Percentiles rank a stretch among this genome's conserved stretches.
phyloP scores from a whole-genome alignment of 2,113 vertebrate species.

The Cranoglanis bouderius region DNA sequence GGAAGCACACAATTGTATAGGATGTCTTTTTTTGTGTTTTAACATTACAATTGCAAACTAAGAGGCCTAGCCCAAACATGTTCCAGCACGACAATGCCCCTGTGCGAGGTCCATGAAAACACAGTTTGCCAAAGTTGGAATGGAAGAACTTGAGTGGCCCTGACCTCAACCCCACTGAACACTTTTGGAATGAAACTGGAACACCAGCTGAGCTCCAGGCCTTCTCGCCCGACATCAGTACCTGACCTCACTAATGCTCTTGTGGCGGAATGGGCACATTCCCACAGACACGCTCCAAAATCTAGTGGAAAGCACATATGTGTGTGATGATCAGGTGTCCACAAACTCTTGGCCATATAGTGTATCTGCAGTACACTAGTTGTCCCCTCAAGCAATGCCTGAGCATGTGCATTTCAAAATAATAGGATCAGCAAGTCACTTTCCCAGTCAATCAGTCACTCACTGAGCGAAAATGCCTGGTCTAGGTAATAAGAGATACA shows the following conservation, averaged over 20 bases:
- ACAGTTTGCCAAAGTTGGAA: not conserved
- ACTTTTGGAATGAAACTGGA: not conserved
- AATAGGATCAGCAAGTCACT: not conserved
- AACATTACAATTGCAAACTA: not conserved
- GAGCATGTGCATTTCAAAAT: not conserved
- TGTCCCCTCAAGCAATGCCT: not conserved
- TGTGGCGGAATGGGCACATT: not conserved
- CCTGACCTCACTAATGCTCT: not conserved
- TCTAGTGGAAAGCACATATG: not conserved
- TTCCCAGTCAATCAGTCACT: not conserved
- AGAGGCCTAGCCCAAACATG: not conserved
- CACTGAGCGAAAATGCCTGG: not conserved
- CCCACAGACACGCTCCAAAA: not conserved
- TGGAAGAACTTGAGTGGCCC: not conserved
- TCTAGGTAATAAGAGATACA: not conserved
- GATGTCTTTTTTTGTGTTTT: no score
- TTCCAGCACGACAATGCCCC: not conserved
- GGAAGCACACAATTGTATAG: no score
- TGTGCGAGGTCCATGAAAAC: no score
- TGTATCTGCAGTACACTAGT: not conserved
- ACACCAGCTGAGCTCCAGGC: not conserved
- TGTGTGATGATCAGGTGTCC: not conserved
- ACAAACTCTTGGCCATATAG: not conserved
- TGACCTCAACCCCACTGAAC: no score
- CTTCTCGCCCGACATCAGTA: not conserved